Evolutionary conservation across 2,888 invertebrate genomes (phyloP), one percentile per base, ranked within the genome.

Genomic region (Pseudanteris insignis): DNA sequence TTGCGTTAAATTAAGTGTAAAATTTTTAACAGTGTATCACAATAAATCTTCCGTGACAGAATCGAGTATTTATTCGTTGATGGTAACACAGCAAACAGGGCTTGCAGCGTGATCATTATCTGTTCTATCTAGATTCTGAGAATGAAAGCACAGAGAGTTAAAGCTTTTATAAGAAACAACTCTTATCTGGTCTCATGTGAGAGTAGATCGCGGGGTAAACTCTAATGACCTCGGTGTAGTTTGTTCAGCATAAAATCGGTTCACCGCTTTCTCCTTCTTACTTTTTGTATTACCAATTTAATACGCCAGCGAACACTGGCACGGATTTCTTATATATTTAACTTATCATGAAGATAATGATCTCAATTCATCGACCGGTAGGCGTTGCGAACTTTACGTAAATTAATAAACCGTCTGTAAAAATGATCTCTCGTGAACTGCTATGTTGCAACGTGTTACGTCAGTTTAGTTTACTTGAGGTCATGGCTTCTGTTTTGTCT

Each of bases 191-290:
- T 33, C 50, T 60, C 57, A 44, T 43, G 48, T 38, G 54, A 47
- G 64, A 65, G 62, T 60, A 67, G 8, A 65, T 6, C 63, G 58
- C 64, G 66, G 61, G 53, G 47, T 61, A 51, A 65, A 63, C 59
- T 62, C 68, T 70, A 69, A 71, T 63, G 71, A 71, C 67, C 58
- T 63, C 66, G 60, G 50, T 65, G 67, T 64, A 70, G 68, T 64
- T 68, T 60, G 65, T 65, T 55, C 64, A 63, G 66, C 67, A 62
- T 71, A 67, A 69, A 70, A 70, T 71, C 68, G 61, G 66, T 65
- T 34, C 43, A 28, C 9, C 41, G 53, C 41, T 58, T 44, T 58
- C 30, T 44, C 59, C 15, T 46, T n/a, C 7, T 25, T 53, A 14
- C 50, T 64, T 67, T 64, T 65, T 59, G 14, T 28, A 25, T 7